phyloP scores from a whole-genome alignment of 2,113 vertebrate species.

The Argyrosomus japonicus region DNA sequence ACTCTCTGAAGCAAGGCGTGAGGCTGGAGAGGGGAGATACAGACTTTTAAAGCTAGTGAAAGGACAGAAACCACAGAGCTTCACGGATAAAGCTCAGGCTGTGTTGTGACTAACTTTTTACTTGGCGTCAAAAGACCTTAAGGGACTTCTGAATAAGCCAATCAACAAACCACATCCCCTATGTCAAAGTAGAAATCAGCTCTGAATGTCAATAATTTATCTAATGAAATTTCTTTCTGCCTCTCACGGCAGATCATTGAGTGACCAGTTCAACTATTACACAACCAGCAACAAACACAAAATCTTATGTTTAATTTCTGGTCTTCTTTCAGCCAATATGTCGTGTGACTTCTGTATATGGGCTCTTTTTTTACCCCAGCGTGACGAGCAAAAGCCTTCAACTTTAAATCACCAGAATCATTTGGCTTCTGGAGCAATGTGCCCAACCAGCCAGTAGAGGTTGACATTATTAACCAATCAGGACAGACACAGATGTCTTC shows the following conservation, averaged over 20 bases:
- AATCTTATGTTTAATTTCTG: neutral
- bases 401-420: neutral
- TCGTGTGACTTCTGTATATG: neutral
- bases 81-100: neutral
- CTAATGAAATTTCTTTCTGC: neutral
- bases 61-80: neutral
- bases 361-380: neutral
- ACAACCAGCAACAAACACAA: neutral
- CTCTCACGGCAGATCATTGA: neutral
- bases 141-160: neutral
- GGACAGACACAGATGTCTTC: neutral
- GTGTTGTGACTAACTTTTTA: neutral
- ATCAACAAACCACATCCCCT: neutral
- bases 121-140: neutral
- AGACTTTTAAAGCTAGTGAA: neutral
- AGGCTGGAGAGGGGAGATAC: conserved; percentile 83
- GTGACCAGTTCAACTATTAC: neutral
- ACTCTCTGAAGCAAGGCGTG: conserved; percentile 96
- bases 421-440: neutral
- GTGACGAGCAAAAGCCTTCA: neutral
- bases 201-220: neutral
- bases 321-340: neutral
- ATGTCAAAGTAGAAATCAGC: neutral
- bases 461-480: conserved; percentile 7
- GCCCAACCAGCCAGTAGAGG: conserved; percentile 12